phyloP scores from a whole-genome alignment of 2,797 vertebrate genomes.

The Rhinatrema bivittatum region DNA sequence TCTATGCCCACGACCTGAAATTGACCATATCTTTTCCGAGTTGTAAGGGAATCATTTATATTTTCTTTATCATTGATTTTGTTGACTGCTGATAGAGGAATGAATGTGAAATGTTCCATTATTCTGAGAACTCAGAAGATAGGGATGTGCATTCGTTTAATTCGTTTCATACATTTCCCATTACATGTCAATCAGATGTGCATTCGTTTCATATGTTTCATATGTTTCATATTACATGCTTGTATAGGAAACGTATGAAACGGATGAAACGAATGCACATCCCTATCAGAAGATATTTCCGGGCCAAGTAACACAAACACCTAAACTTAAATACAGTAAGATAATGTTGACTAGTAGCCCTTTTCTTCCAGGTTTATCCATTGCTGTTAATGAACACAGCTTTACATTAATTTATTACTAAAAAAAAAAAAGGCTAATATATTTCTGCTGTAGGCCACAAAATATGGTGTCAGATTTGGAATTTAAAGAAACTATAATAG shows the following conservation, averaged over 20 bases:
- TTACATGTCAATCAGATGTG: too few relatives aligned
- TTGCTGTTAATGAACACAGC: background rate
- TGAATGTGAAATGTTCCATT: background rate
- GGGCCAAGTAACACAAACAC: background rate
- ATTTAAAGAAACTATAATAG: too few relatives aligned
- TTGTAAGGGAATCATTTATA: conserved; percentile 67
- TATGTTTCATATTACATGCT: too few relatives aligned
- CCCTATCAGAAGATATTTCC: too few relatives aligned
- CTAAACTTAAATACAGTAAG: too few relatives aligned
- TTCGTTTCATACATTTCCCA: too few relatives aligned
- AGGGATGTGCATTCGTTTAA: too few relatives aligned
- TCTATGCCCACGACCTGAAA: conserved; percentile 90
- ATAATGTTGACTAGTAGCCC: background rate
- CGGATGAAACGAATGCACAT: too few relatives aligned
- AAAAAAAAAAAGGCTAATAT: background rate
- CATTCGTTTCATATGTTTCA: too few relatives aligned
- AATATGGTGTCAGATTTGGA: background rate
- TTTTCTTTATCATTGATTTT: conserved; percentile 8
- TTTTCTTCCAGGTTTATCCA: background rate
- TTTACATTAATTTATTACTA: conserved; percentile 15
- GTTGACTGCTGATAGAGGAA: conserved; percentile 1
- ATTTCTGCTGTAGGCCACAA: background rate
- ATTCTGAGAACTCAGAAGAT: conserved; percentile 5
- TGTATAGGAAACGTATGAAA: too few relatives aligned
- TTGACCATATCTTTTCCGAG: conserved; percentile 94